Evolutionary conservation across 1,140 invertebrate species (phyloP).

Genomic region (Zelostemma sp.): DNA sequence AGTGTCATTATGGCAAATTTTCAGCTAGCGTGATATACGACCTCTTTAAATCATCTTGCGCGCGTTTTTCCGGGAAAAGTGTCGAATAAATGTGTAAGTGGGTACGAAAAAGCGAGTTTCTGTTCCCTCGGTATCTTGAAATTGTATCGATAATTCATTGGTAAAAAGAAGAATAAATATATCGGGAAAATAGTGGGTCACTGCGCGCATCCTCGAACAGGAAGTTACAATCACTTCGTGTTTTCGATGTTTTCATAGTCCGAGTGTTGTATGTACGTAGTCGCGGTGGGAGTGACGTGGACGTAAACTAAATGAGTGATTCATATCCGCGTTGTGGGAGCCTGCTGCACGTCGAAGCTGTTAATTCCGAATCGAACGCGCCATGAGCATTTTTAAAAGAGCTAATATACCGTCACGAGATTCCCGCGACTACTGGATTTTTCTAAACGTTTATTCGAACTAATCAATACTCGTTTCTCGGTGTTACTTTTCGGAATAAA

Average conservation of each 20-base stretch:
- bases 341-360: not conserved
- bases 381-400: not conserved
- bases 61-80: not conserved
- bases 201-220: not conserved
- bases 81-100: not conserved
- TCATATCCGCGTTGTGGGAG: not conserved
- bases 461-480: too few species aligned
- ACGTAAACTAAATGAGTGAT: not conserved
- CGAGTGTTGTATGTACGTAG: not conserved
- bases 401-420: not conserved
- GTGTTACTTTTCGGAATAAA: too few species aligned
- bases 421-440: not conserved
- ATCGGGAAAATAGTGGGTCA: conserved; percentile 2
- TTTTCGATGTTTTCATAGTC: not conserved
- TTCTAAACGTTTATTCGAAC: too few species aligned
- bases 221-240: not conserved
- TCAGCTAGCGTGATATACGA: not conserved
- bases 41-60: not conserved
- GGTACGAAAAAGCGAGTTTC: not conserved
- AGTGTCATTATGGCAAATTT: not conserved
- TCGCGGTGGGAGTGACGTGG: not conserved
- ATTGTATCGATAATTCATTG: not conserved
- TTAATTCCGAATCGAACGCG: not conserved
- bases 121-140: not conserved
- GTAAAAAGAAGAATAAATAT: not conserved